These are phyloP conservation scores for Stigmatopora nigra DNA, from an alignment of 2,113 vertebrate genomes.

Conservation along the genomic window DNA sequence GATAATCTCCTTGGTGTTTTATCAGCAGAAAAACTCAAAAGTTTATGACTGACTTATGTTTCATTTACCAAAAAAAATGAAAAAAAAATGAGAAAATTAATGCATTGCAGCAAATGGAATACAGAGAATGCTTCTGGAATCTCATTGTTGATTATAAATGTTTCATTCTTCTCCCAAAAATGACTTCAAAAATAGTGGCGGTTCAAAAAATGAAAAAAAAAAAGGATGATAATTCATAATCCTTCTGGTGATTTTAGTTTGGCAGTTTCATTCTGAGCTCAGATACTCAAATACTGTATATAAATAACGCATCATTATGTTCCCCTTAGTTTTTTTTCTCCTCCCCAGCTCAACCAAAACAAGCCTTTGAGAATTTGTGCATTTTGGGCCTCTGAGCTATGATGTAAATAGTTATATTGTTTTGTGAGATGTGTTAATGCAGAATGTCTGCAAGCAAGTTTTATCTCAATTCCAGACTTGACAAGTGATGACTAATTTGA, in stretches of 20 bases:
- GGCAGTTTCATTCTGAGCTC: conserved; percentile 75
- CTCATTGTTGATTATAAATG: conserved; percentile 23
- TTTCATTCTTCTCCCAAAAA: conserved; percentile 54
- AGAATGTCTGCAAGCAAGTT: conserved; percentile 71
- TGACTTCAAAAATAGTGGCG: conserved; percentile 72
- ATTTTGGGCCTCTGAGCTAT: conserved; percentile 32
- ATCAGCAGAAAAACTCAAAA: conserved; percentile 46
- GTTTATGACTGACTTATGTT: conserved; percentile 38
- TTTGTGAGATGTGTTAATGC: conserved; percentile 54
- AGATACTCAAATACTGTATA: conserved; percentile 74
- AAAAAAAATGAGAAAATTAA: conserved; percentile 21
- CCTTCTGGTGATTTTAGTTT: conserved; percentile 80
- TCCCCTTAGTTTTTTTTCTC: conserved; percentile 11
- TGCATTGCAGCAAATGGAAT: conserved; percentile 52
- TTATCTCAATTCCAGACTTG: conserved; percentile 22
- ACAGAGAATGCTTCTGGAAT: not conserved
- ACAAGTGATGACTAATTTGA: conserved; percentile 11
- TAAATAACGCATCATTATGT: conserved; percentile 45
- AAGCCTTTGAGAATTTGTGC: conserved; percentile 25
- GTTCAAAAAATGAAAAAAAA: conserved; percentile 51
- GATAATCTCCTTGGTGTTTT: conserved; percentile 49
- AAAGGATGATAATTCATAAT: conserved; percentile 65
- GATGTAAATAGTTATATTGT: conserved; percentile 23
- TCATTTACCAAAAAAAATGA: conserved; percentile 28
- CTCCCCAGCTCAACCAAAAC: conserved; percentile 54